Conservation (phyloP, 2,113 vertebrate species). For the Orthochromis malagaraziensis region DNA sequence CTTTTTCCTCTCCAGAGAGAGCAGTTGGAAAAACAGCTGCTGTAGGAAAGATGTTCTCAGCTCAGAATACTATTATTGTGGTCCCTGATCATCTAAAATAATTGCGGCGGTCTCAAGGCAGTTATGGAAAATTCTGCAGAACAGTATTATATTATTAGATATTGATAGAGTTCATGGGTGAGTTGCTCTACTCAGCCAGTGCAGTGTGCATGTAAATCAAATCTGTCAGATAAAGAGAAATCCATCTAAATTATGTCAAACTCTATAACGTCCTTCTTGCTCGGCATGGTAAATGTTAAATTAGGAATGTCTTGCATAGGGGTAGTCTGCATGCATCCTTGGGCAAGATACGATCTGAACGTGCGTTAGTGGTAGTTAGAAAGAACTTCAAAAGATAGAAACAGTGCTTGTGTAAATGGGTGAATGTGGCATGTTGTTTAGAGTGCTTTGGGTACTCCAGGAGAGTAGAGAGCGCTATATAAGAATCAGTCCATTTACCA, state of each 20-base stretch:
- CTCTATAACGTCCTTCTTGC: neutral
- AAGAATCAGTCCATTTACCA: neutral
- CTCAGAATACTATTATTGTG: neutral
- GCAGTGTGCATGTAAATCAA: neutral
- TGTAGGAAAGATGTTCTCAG: neutral
- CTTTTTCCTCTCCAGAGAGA: neutral
- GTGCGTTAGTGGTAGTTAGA: neutral
- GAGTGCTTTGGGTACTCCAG: neutral
- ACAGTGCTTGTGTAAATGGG: neutral
- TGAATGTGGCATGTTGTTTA: neutral
- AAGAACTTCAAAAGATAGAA: neutral
- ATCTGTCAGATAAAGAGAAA: neutral
- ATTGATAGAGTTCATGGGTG: neutral
- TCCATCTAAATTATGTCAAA: neutral
- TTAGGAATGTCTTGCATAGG: neutral
- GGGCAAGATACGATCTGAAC: neutral
- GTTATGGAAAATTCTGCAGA: neutral
- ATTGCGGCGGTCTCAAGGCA: neutral
- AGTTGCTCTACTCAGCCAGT: neutral
- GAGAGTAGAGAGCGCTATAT: neutral
- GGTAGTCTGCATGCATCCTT: neutral
- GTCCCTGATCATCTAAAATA: neutral
- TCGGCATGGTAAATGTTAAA: neutral
- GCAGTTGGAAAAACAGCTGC: neutral
- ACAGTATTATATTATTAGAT: neutral